Conservation (phyloP, 2,888 invertebrate species). For the Odontothrips loti region DNA sequence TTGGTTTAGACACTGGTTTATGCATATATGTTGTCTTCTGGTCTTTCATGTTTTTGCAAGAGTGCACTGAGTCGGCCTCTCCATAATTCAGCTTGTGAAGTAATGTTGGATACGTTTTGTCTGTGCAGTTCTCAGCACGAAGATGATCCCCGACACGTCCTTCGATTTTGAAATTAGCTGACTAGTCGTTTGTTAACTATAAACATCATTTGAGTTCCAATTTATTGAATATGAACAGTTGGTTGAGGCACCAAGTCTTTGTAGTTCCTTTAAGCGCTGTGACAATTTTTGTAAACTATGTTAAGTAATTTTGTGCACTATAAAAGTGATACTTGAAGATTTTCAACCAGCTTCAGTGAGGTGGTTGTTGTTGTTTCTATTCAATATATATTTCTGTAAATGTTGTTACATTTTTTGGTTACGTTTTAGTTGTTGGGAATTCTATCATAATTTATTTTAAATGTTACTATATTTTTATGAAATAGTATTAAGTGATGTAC, state of each 20-base stretch:
- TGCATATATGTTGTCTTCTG: background rate
- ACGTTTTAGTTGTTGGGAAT: background rate
- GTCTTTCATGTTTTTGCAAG: background rate
- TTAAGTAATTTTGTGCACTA: background rate
- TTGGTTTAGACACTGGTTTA: background rate
- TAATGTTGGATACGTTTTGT: slow-evolving; percentile 20
- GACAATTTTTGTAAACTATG: background rate
- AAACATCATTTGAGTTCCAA: background rate
- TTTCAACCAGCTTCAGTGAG: background rate
- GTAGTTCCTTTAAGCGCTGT: background rate
- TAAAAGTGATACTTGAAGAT: background rate
- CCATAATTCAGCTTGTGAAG: slow-evolving; percentile 10
- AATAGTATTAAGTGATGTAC: too few species aligned
- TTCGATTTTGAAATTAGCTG: background rate
- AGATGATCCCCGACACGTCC: slow-evolving; percentile 13
- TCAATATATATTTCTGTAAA: background rate
- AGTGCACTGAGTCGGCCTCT: background rate
- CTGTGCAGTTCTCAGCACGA: slow-evolving; percentile 22
- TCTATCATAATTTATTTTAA: background rate
- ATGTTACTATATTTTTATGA: too few species aligned
- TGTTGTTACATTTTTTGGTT: background rate
- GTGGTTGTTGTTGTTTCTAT: background rate
- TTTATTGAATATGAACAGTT: background rate
- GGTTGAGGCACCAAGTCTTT: background rate
- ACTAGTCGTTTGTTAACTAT: slow-evolving; percentile 6